phyloP scores from a whole-genome alignment of 2,113 vertebrate species.

The Okapia johnstoni region DNA sequence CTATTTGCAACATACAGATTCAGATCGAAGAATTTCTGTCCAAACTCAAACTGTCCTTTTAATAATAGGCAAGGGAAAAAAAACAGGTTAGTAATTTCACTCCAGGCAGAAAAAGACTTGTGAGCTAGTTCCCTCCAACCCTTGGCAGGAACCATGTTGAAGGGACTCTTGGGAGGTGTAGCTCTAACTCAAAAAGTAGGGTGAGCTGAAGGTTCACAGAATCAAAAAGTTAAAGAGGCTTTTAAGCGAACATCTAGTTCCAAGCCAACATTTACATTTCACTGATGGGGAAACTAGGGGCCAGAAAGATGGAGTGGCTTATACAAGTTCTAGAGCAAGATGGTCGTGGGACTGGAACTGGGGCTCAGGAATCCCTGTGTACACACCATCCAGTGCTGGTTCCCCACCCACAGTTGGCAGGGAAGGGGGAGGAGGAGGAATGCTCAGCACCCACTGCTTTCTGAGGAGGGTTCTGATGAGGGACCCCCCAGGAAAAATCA shows the following conservation, averaged over 20 bases:
- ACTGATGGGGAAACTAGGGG: background rate
- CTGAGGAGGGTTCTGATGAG: background rate
- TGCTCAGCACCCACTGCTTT: background rate
- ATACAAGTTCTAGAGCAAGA: background rate
- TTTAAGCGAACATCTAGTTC: background rate
- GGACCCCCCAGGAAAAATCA: background rate
- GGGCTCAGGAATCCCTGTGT: background rate
- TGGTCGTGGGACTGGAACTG: background rate
- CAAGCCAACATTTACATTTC: background rate
- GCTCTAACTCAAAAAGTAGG: background rate
- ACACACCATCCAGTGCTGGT: background rate
- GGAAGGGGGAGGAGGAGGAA: background rate
- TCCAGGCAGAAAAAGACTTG: background rate
- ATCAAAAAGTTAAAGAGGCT: background rate
- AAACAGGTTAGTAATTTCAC: background rate
- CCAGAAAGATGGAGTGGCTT: background rate
- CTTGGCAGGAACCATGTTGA: background rate
- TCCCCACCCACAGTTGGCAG: background rate
- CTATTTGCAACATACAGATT: background rate
- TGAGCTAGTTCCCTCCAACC: background rate
- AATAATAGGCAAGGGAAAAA: background rate
- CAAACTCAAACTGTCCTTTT: background rate
- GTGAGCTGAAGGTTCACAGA: background rate
- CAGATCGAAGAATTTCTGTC: background rate
- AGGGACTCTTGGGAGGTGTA: background rate